Base-by-base conservation (phyloP, 2,113 vertebrate species). In the Pollimyrus isidori region DNA sequence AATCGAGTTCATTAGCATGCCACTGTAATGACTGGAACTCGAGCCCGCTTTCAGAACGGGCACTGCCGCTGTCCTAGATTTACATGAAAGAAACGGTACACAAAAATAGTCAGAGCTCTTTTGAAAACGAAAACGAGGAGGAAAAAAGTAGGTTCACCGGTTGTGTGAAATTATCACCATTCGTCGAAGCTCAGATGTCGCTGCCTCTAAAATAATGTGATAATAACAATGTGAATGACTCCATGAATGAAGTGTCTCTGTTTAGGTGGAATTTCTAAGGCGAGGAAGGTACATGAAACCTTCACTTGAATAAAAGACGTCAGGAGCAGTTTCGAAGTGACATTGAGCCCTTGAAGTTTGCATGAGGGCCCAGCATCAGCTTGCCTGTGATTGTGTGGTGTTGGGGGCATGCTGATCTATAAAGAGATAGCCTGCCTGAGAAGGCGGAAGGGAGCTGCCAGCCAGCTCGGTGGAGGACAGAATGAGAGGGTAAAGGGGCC, bases 1-100 rank as follows among this genome's bases (percentile, higher is more conserved):
- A 23, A 50, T 42, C 52, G 35, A 76, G 65, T 89, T 87, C 58
- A 87, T 87, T 89, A 89, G 23, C 85, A 89, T 89, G 58, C 49
- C 30, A 46, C 39, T 87, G 3, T 53, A 26, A 76, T 89, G 42
- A 87, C 15, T 69, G 2, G 49, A 87, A 46, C 53, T 9, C 13
- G 23, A n/a, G 7, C 5, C 17, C 10, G 50, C 21, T 52, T 26
- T 56, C 50, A 30, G 35, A 46, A 11, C 26, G 23, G 30, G 30
- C 52, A 17, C 35, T 23, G 19, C 3, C 7, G 35, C 87, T 65
- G 87, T 58, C 56, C 87, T 87, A 65, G 52, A 62, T 87, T 58
- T 17, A 87, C 49, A 46, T 87, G 30, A 87, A 87, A 65, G 87
- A 39, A 35, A 58, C 13, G 15, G 39, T 10, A n/a, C 82, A 84